Conservation (phyloP, 2,113 vertebrate genomes). For the Hystrix cristata region DNA sequence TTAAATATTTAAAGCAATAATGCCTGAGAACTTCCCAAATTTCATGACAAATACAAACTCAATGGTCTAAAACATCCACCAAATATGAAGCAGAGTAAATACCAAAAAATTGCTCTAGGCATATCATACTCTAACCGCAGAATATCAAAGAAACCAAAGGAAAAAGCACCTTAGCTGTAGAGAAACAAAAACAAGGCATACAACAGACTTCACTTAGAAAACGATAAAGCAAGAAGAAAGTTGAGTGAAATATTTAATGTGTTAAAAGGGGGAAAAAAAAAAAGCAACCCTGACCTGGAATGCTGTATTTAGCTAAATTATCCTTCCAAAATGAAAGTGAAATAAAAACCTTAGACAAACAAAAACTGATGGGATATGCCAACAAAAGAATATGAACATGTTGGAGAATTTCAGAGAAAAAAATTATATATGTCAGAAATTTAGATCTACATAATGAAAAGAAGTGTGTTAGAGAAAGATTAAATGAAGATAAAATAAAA, state of each 20-base stretch:
- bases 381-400: background rate
- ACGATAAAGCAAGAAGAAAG: background rate
- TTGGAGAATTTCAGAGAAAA: slow-evolving; percentile 8
- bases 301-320: background rate
- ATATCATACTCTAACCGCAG: background rate
- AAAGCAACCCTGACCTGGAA: background rate
- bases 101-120: background rate
- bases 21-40: background rate
- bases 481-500: slow-evolving; percentile 14
- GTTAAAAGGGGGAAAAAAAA: background rate
- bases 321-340: background rate
- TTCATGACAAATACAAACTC: background rate
- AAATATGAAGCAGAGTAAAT: background rate
- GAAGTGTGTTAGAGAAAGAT: background rate
- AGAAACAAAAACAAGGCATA: background rate
- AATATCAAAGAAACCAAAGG: background rate
- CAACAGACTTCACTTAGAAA: background rate
- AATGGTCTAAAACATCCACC: background rate
- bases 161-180: background rate
- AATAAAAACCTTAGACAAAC: background rate
- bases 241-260: background rate
- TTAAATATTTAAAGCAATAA: background rate
- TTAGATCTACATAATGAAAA: slow-evolving; percentile 6
- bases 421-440: slow-evolving; percentile 28
- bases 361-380: background rate